Evolutionary conservation across 2,797 vertebrate species (phyloP), one percentile per base, ranked within the genome.

Genomic region (Pseudomugil tenellus): DNA sequence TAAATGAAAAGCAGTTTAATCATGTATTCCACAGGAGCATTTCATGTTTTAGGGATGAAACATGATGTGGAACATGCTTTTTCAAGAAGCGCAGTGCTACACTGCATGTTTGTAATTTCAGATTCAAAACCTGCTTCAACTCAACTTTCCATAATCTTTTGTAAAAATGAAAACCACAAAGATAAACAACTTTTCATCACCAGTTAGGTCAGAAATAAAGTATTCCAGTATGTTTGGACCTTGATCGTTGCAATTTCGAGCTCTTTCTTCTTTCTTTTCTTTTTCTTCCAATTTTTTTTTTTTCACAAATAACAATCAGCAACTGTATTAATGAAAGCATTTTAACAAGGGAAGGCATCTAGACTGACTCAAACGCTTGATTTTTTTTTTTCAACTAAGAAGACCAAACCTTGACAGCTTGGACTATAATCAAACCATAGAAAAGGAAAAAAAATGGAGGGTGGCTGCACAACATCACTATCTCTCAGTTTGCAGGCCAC

Each of bases 341-440:
- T 63, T 51, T 64, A 41, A 68, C 55, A 25, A 67, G 76, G 41
- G 41, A 71, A 35, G 43, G 21, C 21, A 70, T 63, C 65, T 68
- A 52, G 55, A 28, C 72, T 46, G 60, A 39, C 37, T 37, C 16
- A 43, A 67, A 55, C 68, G 54, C 12, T 35, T 46, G 67, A 25
- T 29, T 65, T 32, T 29, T 67, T 77, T 67, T 68, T 84, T 80
- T 87, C 73, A 70, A 54, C 53, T 65, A 67, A 73, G 57, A 55
- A 58, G 67, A 70, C 39, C 51, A 53, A 28, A 70, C 60, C 56
- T 48, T 83, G 81, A 86, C 82, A 81, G 76, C 61, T 46, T 46
- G 31, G 53, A 51, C 60, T 54, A 51, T 68, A 17, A 49, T 59
- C 70, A 81, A 74, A 75, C 32, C 61, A 64, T 77, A 76, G 34